Percentiles rank a stretch among this genome's conserved stretches.
Evolutionary conservation across 2,888 invertebrate genomes (phyloP).

Genomic region (Herminia tarsipennalis): DNA sequence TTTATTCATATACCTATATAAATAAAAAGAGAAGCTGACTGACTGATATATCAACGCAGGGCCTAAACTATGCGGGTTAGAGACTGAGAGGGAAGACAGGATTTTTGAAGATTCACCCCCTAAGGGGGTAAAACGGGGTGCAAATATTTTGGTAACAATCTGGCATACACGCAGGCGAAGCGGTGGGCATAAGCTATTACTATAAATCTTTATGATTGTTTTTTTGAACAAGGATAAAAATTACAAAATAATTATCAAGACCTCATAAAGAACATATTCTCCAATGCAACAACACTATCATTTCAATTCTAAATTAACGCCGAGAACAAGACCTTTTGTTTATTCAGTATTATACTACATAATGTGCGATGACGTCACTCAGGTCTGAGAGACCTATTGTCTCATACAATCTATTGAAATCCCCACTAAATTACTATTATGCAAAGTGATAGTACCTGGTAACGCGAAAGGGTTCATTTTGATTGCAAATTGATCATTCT

Average conservation of each 20-base stretch:
- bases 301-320: constrained; percentile 40
- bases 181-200: too few relatives aligned
- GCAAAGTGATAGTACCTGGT: constrained; percentile 39
- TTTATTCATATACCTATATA: too few relatives aligned
- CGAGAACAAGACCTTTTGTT: constrained; percentile 33
- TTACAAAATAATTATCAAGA: not conserved
- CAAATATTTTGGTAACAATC: too few relatives aligned
- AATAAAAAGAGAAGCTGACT: too few relatives aligned
- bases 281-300: constrained; percentile 7
- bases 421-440: constrained; percentile 38
- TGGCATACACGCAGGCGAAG: too few relatives aligned
- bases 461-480: constrained; percentile 56
- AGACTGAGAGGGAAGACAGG: too few relatives aligned
- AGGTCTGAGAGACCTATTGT: constrained; percentile 34
- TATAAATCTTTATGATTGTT: too few relatives aligned
- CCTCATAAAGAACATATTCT: not conserved
- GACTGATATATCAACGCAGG: too few relatives aligned
- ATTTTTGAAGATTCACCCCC: too few relatives aligned
- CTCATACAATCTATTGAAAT: constrained; percentile 39
- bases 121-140: too few relatives aligned
- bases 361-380: constrained; percentile 36
- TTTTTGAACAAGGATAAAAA: not conserved
- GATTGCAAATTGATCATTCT: constrained; percentile 72
- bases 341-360: constrained; percentile 22
- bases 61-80: too few relatives aligned